Percentiles rank a stretch among this genome's conserved stretches.
Evolutionary conservation across 2,113 vertebrate species (phyloP).

Genomic region (Podarcis cretensis): DNA sequence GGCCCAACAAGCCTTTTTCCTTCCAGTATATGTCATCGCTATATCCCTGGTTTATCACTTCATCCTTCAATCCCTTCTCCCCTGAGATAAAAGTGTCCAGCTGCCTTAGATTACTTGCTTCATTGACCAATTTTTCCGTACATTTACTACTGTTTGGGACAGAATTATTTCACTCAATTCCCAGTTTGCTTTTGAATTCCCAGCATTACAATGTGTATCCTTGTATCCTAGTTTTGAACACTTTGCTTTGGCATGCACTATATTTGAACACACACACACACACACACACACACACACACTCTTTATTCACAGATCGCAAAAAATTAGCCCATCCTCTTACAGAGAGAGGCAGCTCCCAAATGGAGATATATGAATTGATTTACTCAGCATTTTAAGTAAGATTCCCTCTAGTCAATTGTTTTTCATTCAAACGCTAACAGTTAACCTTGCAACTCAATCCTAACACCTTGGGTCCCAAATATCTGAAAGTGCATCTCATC

Average conservation of each 20-base stretch:
- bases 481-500: not conserved
- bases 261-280: not conserved
- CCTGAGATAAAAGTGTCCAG: conserved; percentile 74
- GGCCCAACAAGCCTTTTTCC: conserved; percentile 52
- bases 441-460: not conserved
- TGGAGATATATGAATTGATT: not conserved
- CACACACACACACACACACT: too few species aligned
- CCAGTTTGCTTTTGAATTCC: conserved; percentile 65
- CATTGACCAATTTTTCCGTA: conserved; percentile 77
- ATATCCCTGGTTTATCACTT: conserved; percentile 65
- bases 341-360: not conserved
- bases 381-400: not conserved
- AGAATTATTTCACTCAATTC: conserved; percentile 69
- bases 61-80: conserved; percentile 71
- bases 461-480: too few species aligned
- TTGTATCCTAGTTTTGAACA: conserved; percentile 27
- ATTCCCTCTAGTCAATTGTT: not conserved
- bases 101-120: conserved; percentile 77
- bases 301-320: not conserved
- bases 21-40: conserved; percentile 61
- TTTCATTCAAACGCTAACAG: not conserved
- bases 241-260: not conserved
- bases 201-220: conserved; percentile 52
- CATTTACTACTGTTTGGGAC: conserved; percentile 72
- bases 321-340: not conserved